A percentile compares a stretch with the other conserved stretches of the same genome.
phyloP scores from a whole-genome alignment of 2,888 invertebrate species.

The Anodontia alba region DNA sequence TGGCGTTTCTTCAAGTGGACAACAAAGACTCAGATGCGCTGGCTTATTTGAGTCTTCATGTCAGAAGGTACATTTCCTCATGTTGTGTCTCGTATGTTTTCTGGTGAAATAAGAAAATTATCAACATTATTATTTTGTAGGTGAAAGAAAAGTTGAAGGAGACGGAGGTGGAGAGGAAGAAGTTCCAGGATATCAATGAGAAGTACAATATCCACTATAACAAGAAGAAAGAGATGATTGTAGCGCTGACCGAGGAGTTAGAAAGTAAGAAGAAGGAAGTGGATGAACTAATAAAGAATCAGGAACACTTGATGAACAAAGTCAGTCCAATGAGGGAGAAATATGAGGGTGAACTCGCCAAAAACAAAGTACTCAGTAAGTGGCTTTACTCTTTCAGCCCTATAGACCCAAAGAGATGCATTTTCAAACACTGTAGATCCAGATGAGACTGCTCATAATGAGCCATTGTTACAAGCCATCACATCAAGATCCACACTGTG shows the following conservation, averaged over 20 bases:
- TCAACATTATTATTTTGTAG: too few relatives aligned
- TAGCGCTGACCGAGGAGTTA: slow-evolving; percentile 51
- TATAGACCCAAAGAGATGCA: too few relatives aligned
- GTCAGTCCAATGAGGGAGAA: slow-evolving; percentile 51
- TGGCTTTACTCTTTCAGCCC: not conserved
- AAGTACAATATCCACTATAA: slow-evolving; percentile 64
- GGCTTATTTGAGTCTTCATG: too few relatives aligned
- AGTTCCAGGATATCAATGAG: slow-evolving; percentile 53
- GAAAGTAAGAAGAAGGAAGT: slow-evolving; percentile 30
- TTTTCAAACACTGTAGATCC: too few relatives aligned
- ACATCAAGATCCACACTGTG: too few relatives aligned
- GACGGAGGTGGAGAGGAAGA: slow-evolving; percentile 48
- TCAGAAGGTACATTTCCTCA: too few relatives aligned
- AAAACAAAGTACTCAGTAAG: slow-evolving; percentile 65
- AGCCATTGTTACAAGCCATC: too few relatives aligned
- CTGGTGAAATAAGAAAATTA: too few relatives aligned
- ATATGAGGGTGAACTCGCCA: slow-evolving; percentile 56
- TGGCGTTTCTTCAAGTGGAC: too few relatives aligned
- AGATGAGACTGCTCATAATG: too few relatives aligned
- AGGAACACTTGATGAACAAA: slow-evolving; percentile 53
- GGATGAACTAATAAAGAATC: slow-evolving; percentile 39
- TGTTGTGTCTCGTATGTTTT: too few relatives aligned
- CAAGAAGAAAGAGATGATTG: slow-evolving; percentile 69
- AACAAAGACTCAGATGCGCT: too few relatives aligned
- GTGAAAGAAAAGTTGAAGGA: slow-evolving; percentile 52